Conservation (phyloP, 2,797 vertebrate species). For the Macrochelys suwanniensis region DNA sequence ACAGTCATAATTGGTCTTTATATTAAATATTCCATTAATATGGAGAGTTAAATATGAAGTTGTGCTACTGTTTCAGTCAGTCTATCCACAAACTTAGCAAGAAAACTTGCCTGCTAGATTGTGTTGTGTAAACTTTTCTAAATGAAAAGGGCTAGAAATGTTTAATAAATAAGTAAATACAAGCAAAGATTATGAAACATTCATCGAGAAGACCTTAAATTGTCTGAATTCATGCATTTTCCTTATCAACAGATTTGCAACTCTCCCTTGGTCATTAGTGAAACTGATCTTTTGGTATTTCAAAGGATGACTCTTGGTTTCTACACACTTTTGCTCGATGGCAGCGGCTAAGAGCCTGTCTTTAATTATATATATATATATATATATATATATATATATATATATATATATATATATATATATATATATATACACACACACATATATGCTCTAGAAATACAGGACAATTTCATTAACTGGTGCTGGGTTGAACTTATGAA, state of each 20-base stretch:
- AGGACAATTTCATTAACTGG: slow-evolving; percentile 1
- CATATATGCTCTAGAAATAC: not conserved
- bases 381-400: no score
- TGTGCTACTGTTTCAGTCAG: not conserved
- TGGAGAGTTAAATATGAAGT: not conserved
- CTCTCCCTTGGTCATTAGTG: not conserved
- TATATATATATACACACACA: no score
- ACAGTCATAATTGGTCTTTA: not conserved
- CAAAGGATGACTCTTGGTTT: not conserved
- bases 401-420: no score
- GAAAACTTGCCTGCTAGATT: slow-evolving; percentile 1
- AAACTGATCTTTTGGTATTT: slow-evolving; percentile 30
- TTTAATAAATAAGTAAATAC: slow-evolving; percentile 26
- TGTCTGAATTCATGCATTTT: slow-evolving; percentile 19
- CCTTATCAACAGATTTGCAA: accelerated
- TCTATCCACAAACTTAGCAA: not conserved
- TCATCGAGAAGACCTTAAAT: not conserved
- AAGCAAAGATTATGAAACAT: slow-evolving; percentile 12
- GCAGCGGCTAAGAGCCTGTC: not conserved
- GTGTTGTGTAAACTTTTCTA: not conserved
- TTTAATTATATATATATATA: no score
- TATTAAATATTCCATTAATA: not conserved
- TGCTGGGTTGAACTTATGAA: not conserved
- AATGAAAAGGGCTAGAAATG: not conserved
- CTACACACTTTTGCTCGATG: not conserved